Conservation (phyloP, 2,113 vertebrate genomes). For the Xyliphius kryptos region DNA sequence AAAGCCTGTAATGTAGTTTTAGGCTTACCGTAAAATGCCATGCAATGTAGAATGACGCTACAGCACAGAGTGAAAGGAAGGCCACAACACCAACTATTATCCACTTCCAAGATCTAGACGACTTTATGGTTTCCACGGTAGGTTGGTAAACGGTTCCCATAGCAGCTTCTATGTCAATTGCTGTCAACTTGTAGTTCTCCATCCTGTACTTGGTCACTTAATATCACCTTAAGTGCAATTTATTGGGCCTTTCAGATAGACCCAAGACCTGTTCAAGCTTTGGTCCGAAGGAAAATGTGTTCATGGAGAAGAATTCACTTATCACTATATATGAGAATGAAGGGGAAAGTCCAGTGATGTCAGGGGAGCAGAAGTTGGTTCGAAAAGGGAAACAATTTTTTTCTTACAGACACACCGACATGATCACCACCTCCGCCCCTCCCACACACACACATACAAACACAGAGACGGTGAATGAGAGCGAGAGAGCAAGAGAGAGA, state of each 20-base stretch:
- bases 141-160: constrained; percentile 37
- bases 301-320: constrained; percentile 24
- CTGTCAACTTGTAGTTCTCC: constrained; percentile 48
- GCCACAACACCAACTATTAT: constrained; percentile 39
- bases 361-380: constrained; percentile 47
- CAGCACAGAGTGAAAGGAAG: constrained; percentile 36
- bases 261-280: too few relatives aligned
- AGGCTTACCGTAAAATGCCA: constrained; percentile 39
- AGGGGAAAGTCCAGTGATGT: constrained; percentile 72
- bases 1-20: not conserved
- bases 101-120: constrained; percentile 42
- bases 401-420: constrained; percentile 16
- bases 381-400: constrained; percentile 51
- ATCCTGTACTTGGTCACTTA: too few relatives aligned
- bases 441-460: constrained; percentile 33
- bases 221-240: too few relatives aligned
- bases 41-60: constrained; percentile 38
- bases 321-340: constrained; percentile 32
- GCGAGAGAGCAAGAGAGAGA: too few relatives aligned
- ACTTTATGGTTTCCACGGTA: constrained; percentile 43
- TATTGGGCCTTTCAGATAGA: too few relatives aligned
- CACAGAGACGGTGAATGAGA: too few relatives aligned
- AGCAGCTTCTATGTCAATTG: constrained; percentile 48
- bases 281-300: constrained; percentile 39
- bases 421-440: constrained; percentile 33